Conservation (phyloP, 2,113 vertebrate species). For the Falcunculus frontatus region DNA sequence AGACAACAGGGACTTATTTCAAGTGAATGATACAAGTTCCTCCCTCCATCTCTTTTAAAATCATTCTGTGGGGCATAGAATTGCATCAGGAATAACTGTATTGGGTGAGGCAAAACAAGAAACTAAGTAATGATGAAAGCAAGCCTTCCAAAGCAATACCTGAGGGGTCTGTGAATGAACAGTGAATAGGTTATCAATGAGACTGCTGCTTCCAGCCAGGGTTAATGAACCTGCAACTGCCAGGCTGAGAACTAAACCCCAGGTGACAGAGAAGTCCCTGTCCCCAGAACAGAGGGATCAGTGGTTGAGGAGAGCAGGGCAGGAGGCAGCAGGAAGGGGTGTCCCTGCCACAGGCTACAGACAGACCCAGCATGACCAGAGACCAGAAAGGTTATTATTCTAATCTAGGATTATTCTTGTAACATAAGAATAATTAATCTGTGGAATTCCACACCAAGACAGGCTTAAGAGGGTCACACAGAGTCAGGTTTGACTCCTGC, state of each 20-base stretch:
- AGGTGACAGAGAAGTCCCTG: background rate
- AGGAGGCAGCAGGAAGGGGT: background rate
- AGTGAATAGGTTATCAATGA: background rate
- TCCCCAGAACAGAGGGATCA: background rate
- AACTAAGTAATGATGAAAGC: background rate
- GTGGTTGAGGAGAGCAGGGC: background rate
- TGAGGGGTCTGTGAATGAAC: background rate
- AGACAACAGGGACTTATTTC: background rate
- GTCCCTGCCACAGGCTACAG: background rate
- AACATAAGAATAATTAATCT: background rate
- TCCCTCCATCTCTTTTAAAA: background rate
- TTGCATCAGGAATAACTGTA: background rate
- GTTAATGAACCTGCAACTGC: background rate
- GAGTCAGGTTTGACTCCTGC: background rate
- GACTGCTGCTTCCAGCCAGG: background rate
- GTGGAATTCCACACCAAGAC: background rate
- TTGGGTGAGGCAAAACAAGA: background rate
- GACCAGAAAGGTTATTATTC: background rate
- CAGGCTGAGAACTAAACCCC: background rate
- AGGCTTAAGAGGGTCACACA: background rate
- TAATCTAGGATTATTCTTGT: background rate
- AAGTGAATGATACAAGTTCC: background rate
- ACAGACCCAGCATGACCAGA: background rate
- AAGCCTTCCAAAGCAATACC: background rate
- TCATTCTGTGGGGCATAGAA: background rate